Base-by-base conservation (phyloP, 2,888 invertebrate species). In the Salticus scenicus region DNA sequence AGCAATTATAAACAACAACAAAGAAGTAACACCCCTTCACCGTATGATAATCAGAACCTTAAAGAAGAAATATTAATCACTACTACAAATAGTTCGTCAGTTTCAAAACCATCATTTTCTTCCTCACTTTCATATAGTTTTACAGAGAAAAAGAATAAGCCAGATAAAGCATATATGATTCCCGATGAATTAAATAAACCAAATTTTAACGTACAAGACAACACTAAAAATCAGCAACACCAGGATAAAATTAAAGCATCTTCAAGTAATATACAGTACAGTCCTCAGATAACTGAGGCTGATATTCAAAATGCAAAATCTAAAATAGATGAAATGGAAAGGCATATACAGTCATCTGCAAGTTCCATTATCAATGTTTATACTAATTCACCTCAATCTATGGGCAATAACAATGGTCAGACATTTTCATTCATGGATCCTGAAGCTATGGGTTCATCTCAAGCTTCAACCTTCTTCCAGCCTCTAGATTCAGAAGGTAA, bases 311-410 rank as follows among this genome's bases (percentile, higher is more conserved):
- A 33, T 0, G 24, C 77, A 1, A 72, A 31, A 24, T 27, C 77
- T 2, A 77, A 72, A n/a, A 17, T 77, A 12, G 83, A 83, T 63
- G 83, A 83, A 28, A 83, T 83, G 83, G 83, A 83, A 28, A 47
- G 72, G 17, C 77, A 83, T 24, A 41, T 83, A 7, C 77, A 83
- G 24, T 66, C 76, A n/a, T 83, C 83, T 1, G 47, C 77, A n/a
- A 83, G 83, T 28, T 83, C 83, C 4, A 83, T 83, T 17, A 83
- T 83, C 30, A 83, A 83, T 31, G 77, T 83, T 0, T 83, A 83
- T 20, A 83, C 83, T 0, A 83, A 83, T 63, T 83, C 83, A 4
- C 83, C 83, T 0, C 66, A 83, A 66, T 83, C 83, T 1, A 73
- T 71, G 28, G 77, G 72, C 37, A 76, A 69, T 1, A 76, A 77